A percentile compares a stretch with the other conserved stretches of the same genome.
These are phyloP conservation scores for Eremobia ochroleuca DNA, from an alignment of 2,888 invertebrate genomes.

Conservation along the genomic window DNA sequence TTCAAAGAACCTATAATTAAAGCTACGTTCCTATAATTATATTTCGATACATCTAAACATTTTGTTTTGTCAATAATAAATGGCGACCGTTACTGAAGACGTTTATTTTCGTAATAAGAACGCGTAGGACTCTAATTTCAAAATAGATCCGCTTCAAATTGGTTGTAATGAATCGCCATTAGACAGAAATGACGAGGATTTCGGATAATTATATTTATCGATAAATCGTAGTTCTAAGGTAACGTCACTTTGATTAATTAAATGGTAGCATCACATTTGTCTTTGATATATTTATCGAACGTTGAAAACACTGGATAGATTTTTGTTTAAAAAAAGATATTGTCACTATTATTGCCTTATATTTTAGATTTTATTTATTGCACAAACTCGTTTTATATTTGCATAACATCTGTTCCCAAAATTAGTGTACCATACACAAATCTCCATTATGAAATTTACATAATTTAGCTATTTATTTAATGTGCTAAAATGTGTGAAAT, in stretches of 20 bases:
- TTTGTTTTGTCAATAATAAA: constrained; percentile 54
- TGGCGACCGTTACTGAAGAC: constrained; percentile 40
- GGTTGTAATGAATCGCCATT: constrained; percentile 53
- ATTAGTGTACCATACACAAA: constrained; percentile 22
- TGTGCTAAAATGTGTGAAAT: constrained; percentile 35
- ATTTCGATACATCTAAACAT: constrained; percentile 54
- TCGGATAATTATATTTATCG: constrained; percentile 46
- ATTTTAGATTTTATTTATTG: neutral
- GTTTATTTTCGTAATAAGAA: constrained; percentile 58
- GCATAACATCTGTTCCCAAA: constrained; percentile 31
- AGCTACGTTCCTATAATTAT: constrained; percentile 48
- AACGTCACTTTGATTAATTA: constrained; percentile 23
- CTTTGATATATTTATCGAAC: constrained; percentile 7
- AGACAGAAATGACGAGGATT: constrained; percentile 47
- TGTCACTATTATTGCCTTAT: neutral
- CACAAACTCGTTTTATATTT: constrained; percentile 13
- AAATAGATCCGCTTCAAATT: constrained; percentile 57
- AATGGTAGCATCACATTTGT: neutral
- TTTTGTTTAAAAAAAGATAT: neutral
- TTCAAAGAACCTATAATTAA: constrained; percentile 57
- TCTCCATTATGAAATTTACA: constrained; percentile 36
- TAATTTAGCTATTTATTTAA: constrained; percentile 43
- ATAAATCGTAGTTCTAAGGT: constrained; percentile 30
- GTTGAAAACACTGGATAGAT: too few species aligned
- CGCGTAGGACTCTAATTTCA: constrained; percentile 57